Conservation (phyloP, 2,888 invertebrate species). For the Leucophenga maculata region DNA sequence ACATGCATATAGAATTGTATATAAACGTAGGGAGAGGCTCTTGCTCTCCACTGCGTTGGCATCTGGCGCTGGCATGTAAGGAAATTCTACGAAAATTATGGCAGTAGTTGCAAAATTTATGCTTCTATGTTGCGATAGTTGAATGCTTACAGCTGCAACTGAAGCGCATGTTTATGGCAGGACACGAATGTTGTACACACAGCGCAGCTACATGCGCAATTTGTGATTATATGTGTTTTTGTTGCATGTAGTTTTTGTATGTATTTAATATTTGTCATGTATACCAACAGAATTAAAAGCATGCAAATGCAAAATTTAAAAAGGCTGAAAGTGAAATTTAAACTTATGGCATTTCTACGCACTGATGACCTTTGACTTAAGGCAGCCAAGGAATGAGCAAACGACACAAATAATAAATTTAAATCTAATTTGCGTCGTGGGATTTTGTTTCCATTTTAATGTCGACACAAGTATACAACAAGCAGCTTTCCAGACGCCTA, state of each 20-base stretch:
- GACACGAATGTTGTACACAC: not conserved
- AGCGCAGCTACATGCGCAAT: not conserved
- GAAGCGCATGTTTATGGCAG: not conserved
- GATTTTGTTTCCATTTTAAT: slow-evolving; percentile 17
- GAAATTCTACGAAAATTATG: too few species aligned
- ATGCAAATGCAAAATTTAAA: too few species aligned
- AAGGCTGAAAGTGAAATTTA: too few species aligned
- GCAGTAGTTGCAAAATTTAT: not conserved
- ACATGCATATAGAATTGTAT: not conserved
- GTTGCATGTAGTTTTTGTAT: too few species aligned
- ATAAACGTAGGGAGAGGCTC: too few species aligned
- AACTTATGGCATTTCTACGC: too few species aligned
- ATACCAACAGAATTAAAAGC: too few species aligned
- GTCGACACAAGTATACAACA: not conserved
- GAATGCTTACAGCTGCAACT: not conserved
- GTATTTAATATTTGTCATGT: too few species aligned
- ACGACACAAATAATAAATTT: slow-evolving; percentile 32
- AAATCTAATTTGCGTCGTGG: slow-evolving; percentile 51
- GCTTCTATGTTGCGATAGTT: not conserved
- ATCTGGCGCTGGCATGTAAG: too few species aligned
- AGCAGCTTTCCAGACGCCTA: slow-evolving; percentile 6
- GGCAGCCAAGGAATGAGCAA: not conserved
- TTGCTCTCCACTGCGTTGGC: too few species aligned
- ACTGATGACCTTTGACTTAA: not conserved
- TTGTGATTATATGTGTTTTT: not conserved